Evolutionary conservation across 1,140 invertebrate species (phyloP), one percentile per base, ranked within the genome.

Genomic region (Solenopsis fugax): DNA sequence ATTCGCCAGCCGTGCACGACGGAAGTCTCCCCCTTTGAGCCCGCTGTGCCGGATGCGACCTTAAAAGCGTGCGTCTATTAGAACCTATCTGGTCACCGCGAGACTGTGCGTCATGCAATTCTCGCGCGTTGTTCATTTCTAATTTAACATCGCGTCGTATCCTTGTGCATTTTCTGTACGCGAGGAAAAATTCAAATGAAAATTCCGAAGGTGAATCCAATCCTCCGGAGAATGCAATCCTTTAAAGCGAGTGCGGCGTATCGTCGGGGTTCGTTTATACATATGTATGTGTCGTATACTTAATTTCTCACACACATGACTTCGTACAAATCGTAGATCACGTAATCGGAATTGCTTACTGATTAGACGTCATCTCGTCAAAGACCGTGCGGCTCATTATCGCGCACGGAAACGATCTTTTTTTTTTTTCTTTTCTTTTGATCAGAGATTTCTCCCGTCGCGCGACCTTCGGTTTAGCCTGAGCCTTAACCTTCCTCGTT

Each of bases 401-500:
- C 41, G 37, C 7, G n/a, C 6, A 18, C 34, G 16, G 16, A 9
- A 65, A 84, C 78, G 3, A 13, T 29, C 18, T 87, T 64, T 50
- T 56, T 34, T 60, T 4, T 72, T 72, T 56, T 16, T 1, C 48
- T 56, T 45, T 2, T 24, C 34, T 45, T 29, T 45, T 77, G 34
- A 34, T 50, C 13, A 21, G 13, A 41, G 34, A 10, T 18, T 52
- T n/a, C 9, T 21, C 16, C 41, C 37, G 24, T 73, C 13, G 76
- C 69, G n/a, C 45, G 48, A 65, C 16, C 50, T 48, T 24, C 29
- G 2, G 65, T 13, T 54, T n/a, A 21, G 21, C 7, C 52, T 54
- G 13, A 52, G 52, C 54, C 75, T 88, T 86, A 71, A 87, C 84
- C 84, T 77, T 78, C 21, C 10, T 50, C 7, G 6, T 41, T 29